These are phyloP conservation scores for Gasterosteus nipponicus DNA, from an alignment of 2,113 vertebrate genomes.

Conservation along the genomic window DNA sequence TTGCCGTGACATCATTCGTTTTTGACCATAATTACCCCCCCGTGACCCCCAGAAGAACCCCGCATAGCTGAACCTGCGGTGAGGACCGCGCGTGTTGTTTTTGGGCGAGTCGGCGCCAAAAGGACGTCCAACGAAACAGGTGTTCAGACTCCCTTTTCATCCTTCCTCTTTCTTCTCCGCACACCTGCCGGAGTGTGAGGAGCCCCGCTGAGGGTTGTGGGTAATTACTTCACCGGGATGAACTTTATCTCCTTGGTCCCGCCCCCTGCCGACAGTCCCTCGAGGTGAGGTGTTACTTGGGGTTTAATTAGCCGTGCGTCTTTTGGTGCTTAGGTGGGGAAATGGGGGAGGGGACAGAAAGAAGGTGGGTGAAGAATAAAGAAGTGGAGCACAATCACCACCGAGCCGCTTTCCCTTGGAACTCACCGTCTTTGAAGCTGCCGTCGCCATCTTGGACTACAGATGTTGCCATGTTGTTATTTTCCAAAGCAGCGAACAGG, in stretches of 20 bases:
- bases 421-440: background rate
- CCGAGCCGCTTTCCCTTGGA: background rate
- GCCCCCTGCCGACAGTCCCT: constrained; percentile 30
- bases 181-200: constrained; percentile 74
- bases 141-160: constrained; percentile 62
- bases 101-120: constrained; percentile 47
- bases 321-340: constrained; percentile 49
- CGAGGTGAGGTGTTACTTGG: constrained; percentile 69
- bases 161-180: constrained; percentile 50
- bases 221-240: constrained; percentile 59
- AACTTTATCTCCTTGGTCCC: constrained; percentile 41
- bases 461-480: too few relatives aligned
- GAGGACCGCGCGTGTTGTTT: constrained; percentile 50
- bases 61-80: constrained; percentile 64
- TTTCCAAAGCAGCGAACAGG: too few relatives aligned
- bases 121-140: constrained; percentile 64
- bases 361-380: background rate
- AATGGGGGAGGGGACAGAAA: background rate
- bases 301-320: constrained; percentile 59
- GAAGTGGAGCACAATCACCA: constrained; percentile 46
- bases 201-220: constrained; percentile 51
- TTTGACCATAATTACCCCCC: constrained; percentile 25
- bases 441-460: too few relatives aligned
- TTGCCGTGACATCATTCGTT: constrained; percentile 26
- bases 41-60: background rate